Evolutionary conservation across 2,113 vertebrate genomes (phyloP), one percentile per base, ranked within the genome.

Genomic region (Thoracochromis brauschi): DNA sequence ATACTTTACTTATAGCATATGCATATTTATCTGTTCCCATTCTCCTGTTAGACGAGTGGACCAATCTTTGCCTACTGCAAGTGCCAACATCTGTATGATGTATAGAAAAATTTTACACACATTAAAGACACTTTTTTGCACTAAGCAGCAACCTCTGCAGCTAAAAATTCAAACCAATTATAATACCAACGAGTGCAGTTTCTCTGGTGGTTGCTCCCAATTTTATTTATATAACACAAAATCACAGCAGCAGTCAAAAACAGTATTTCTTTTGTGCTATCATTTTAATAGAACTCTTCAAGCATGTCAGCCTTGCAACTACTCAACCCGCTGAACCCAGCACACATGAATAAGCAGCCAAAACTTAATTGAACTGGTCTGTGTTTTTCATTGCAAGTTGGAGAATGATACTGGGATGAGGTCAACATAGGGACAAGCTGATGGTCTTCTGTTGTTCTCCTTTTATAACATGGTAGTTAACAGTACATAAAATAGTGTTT

Each of bases 251-350:
- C 60, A 38, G 33, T 0, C 4, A 65, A 8, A 1, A 40, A 68
- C 63, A 68, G 11, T 68, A 68, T 68, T 68, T 68, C 1, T 33
- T 13, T 68, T 40, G 63, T 68, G 19, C 31, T 21, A 14, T 68
- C 63, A 40, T 40, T 68, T 21, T 40, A 68, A 40, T 21, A 68
- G 4, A 68, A 68, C 63, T 40, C 63, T 68, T 21, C 7, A 40
- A 40, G 63, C 4, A 68, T 40, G 1, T 14, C 63, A 68, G 19
- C 0, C 33, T 65, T 65, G 33, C 19, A 68, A 8, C 33, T 40
- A 21, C 63, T 38, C 0, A 40, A 21, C 33, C 19, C 0, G 1
- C 60, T 68, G 0, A n/a, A 40, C 63, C 19, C 60, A 38, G 33
- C 33, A 65, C 4, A 65, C 60, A 65, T 8, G 60, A 65, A 38